These are phyloP conservation scores for Idris sp. DNA, from an alignment of 1,140 invertebrate genomes.

Conservation along the genomic window DNA sequence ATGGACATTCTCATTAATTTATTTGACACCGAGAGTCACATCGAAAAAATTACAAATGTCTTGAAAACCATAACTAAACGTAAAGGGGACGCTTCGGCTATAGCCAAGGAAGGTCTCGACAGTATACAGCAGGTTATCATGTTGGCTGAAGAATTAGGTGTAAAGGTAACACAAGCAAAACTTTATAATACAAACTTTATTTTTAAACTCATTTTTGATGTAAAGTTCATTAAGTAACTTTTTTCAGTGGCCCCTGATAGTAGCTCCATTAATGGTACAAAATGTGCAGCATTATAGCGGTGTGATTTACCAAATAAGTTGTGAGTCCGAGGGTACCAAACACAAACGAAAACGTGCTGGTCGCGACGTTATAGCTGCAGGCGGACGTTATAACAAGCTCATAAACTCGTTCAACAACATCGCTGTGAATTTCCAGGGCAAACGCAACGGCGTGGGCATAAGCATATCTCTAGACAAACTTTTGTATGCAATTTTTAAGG, in stretches of 20 bases:
- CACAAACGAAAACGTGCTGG: slow-evolving; percentile 79
- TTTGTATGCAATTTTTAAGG: slow-evolving; percentile 79
- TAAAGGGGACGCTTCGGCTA: slow-evolving; percentile 81
- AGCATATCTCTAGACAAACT: slow-evolving; percentile 87
- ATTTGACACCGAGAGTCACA: slow-evolving; percentile 84
- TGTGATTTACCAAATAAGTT: slow-evolving; percentile 84
- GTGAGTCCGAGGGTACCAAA: slow-evolving; percentile 81
- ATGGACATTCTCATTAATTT: slow-evolving; percentile 84
- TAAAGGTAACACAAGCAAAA: slow-evolving; percentile 82
- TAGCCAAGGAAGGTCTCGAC: slow-evolving; percentile 84
- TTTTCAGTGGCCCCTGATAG: slow-evolving; percentile 75
- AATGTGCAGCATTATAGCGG: slow-evolving; percentile 84
- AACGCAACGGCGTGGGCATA: slow-evolving; percentile 82
- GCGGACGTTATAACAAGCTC: slow-evolving; percentile 79
- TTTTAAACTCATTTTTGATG: too few relatives aligned
- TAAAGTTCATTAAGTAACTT: too few relatives aligned
- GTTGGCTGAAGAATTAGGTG: slow-evolving; percentile 84
- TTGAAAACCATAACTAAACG: slow-evolving; percentile 82
- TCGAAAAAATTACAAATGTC: slow-evolving; percentile 82
- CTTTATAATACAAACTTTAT: neutral
- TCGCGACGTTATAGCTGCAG: slow-evolving; percentile 83
- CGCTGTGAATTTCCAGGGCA: neutral
- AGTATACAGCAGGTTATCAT: slow-evolving; percentile 86
- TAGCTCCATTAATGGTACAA: slow-evolving; percentile 83
- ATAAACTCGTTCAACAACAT: slow-evolving; percentile 70